Conservation (phyloP, 1,140 invertebrate genomes). For the Bathynomus jamesi region DNA sequence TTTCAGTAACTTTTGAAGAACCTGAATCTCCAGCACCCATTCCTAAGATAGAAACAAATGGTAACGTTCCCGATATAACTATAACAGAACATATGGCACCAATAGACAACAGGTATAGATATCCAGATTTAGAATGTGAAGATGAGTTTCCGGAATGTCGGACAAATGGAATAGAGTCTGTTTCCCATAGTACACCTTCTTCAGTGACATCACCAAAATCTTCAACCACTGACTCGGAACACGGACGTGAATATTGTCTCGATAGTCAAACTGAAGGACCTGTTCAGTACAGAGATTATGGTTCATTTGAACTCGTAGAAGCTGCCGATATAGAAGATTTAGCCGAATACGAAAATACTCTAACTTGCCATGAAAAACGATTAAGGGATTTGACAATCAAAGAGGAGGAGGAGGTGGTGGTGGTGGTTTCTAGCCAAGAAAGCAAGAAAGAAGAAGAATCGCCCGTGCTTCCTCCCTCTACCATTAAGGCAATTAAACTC, state of each 20-base stretch:
- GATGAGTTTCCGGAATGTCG: slow-evolving; percentile 39
- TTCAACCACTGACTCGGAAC: slow-evolving; percentile 53
- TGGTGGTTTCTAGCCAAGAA: neutral
- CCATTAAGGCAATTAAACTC: slow-evolving; percentile 31
- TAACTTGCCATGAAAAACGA: slow-evolving; percentile 32
- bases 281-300: slow-evolving; percentile 50
- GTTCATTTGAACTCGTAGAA: slow-evolving; percentile 41
- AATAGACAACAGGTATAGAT: slow-evolving; percentile 45
- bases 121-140: slow-evolving; percentile 49
- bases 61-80: slow-evolving; percentile 59
- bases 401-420: slow-evolving; percentile 38
- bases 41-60: slow-evolving; percentile 41
- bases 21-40: slow-evolving; percentile 10
- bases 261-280: slow-evolving; percentile 47
- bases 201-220: slow-evolving; percentile 47
- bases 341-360: slow-evolving; percentile 33
- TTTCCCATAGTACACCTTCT: slow-evolving; percentile 53
- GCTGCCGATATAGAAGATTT: slow-evolving; percentile 33
- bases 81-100: slow-evolving; percentile 57
- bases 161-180: slow-evolving; percentile 41
- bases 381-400: slow-evolving; percentile 32
- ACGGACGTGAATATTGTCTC: slow-evolving; percentile 54
- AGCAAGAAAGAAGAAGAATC: slow-evolving; percentile 7
- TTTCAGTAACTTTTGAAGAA: slow-evolving; percentile 35
- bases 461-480: slow-evolving; percentile 18